Conservation (phyloP, 2,888 invertebrate genomes). For the Tanytarsus gracilentus region DNA sequence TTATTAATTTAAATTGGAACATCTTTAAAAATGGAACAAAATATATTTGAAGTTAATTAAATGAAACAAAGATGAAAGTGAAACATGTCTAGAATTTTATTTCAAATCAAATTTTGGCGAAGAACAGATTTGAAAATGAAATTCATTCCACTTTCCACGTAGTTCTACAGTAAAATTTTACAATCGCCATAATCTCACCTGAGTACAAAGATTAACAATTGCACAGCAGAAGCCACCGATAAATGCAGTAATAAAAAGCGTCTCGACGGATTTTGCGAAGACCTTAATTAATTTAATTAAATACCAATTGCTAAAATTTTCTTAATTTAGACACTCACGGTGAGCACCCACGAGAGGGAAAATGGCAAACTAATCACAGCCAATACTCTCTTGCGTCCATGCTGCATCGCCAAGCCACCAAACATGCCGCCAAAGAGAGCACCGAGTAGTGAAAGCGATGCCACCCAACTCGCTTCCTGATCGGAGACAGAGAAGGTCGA, state of each 20-base stretch:
- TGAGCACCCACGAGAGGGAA: slow-evolving; percentile 59
- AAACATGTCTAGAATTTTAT: background rate
- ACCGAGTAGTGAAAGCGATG: slow-evolving; percentile 61
- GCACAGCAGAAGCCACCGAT: slow-evolving; percentile 75
- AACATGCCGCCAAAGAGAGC: slow-evolving; percentile 67
- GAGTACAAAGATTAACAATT: slow-evolving; percentile 66
- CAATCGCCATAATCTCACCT: slow-evolving; percentile 49
- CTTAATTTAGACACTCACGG: background rate
- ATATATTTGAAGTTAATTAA: too few relatives aligned
- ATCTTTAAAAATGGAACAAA: too few relatives aligned
- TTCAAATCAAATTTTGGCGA: too few relatives aligned
- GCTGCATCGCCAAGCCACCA: slow-evolving; percentile 62
- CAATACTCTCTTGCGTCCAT: slow-evolving; percentile 58
- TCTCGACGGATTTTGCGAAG: slow-evolving; percentile 65
- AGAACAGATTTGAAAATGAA: too few relatives aligned
- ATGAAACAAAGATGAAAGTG: background rate
- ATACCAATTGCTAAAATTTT: background rate
- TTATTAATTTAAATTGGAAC: background rate
- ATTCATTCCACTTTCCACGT: too few relatives aligned
- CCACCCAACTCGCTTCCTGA: slow-evolving; percentile 66
- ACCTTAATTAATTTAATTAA: slow-evolving; percentile 37
- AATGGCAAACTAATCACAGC: slow-evolving; percentile 65
- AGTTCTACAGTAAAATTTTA: too few relatives aligned
- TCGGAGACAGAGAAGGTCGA: slow-evolving; percentile 52
- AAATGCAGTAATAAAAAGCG: slow-evolving; percentile 77